Base-by-base conservation (phyloP, 2,797 vertebrate genomes). In the Muraenolepis orangiensis region DNA sequence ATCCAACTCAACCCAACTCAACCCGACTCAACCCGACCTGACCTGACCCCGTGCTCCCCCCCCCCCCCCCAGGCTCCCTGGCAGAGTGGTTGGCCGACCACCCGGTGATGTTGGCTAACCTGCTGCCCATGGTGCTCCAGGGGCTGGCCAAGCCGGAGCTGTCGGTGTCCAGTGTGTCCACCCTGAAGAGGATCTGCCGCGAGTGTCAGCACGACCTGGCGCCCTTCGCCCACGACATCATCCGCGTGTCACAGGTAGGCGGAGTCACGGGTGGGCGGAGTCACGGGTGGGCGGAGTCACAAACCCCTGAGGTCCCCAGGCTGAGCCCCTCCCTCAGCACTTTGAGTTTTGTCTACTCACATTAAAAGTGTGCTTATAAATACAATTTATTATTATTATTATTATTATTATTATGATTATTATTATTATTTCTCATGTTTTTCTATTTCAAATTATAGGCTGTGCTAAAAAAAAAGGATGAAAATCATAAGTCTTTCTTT, bases 21-120 rank as follows among this genome's bases (percentile, higher is more conserved):
- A n/a, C n/a, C n/a, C n/a, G n/a, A n/a, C n/a, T n/a, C 20, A n/a
- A 23, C 46, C 46, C n/a, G 20, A 57, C 18, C 46, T n/a, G 5
- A 16, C 6, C 20, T 57, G 20, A 23, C 46, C 46, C n/a, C 13
- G 6, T 14, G 3, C 68, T 46, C 31, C 66, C 46, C 46, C n/a
- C 13, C 6, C 12, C 2, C 68, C 57, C 31, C 66, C 6, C 76
- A 99, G 98, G 98, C 40, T 98, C 98, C 23, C 89, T 99, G 72
- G 97, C 97, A 0, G 98, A 99, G 85, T 99, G 98, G 98, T 90
- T 99, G 86, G 95, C 96, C 1, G 98, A 99, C 89, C 98, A 99
- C 82, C 95, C 98, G 0, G 95, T 98, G 85, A 99, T 99, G 98
- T 90, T 99, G 78, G 95, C 93, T 73, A 95, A 94, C 0, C 95